A percentile compares a stretch with the other conserved stretches of the same genome.
phyloP scores from a whole-genome alignment of 2,888 invertebrate genomes.

The Calameuta filiformis region DNA sequence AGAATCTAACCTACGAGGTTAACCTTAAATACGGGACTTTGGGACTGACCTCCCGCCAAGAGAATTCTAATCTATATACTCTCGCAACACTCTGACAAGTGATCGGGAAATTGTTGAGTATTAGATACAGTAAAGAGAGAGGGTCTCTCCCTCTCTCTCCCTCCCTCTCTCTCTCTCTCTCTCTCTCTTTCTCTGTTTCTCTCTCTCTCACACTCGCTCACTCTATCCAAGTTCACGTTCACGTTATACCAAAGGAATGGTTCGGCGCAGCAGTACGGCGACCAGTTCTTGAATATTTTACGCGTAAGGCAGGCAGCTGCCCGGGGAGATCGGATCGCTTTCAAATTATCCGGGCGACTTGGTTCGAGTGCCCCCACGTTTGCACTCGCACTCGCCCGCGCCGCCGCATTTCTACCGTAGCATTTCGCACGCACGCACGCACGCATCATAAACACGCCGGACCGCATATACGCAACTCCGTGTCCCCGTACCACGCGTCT shows the following conservation, averaged over 20 bases:
- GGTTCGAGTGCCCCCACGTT: constrained; percentile 51
- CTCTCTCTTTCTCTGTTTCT: too few species aligned
- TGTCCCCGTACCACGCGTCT: background rate
- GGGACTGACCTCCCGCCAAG: constrained; percentile 21
- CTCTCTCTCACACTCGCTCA: background rate
- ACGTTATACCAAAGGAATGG: background rate
- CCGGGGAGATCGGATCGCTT: constrained; percentile 63
- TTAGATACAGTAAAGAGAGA: background rate
- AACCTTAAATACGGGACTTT: constrained; percentile 10
- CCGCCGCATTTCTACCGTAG: constrained; percentile 11
- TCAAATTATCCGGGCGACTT: constrained; percentile 65
- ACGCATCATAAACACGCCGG: background rate
- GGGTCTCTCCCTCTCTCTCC: too few species aligned
- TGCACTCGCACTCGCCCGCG: constrained; percentile 15
- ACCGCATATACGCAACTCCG: background rate
- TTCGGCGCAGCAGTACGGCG: constrained; percentile 13
- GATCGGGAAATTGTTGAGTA: background rate
- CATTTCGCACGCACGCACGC: constrained; percentile 6
- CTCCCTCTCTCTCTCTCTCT: too few species aligned
- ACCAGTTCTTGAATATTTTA: constrained; percentile 61
- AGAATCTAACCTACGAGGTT: background rate
- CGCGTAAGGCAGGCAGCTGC: constrained; percentile 65
- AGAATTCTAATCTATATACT: constrained; percentile 2
- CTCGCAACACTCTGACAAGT: constrained; percentile 3
- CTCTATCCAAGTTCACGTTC: background rate